Conservation (phyloP, 2,113 vertebrate genomes). For the Sturnira hondurensis region DNA sequence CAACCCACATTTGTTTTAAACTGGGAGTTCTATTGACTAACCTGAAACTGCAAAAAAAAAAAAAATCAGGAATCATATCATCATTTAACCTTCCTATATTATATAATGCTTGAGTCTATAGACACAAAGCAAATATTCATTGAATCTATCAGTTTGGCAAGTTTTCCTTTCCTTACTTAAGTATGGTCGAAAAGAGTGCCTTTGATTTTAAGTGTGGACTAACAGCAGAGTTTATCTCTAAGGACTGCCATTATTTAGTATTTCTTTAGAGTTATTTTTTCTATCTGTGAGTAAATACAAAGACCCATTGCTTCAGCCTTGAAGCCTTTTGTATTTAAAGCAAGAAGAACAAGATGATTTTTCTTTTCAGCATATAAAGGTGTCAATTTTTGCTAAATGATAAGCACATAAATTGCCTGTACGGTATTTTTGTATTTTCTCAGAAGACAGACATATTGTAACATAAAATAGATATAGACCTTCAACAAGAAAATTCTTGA, state of each 20-base stretch:
- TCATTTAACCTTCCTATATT: background rate
- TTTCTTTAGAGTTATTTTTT: background rate
- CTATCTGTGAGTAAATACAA: background rate
- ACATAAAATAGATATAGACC: background rate
- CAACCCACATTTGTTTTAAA: background rate
- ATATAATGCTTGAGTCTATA: background rate
- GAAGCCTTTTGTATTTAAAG: background rate
- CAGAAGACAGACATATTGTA: background rate
- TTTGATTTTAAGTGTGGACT: conserved; percentile 2
- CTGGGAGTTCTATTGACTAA: background rate
- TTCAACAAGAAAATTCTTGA: conserved; percentile 3
- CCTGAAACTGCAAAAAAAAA: background rate
- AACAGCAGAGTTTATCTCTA: background rate
- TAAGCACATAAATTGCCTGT: background rate
- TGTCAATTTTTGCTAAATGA: background rate
- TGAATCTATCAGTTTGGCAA: background rate
- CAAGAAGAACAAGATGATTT: background rate
- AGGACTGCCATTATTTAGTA: background rate
- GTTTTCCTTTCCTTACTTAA: background rate
- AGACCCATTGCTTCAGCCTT: background rate
- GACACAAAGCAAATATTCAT: background rate
- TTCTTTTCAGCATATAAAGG: background rate
- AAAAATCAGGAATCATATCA: background rate
- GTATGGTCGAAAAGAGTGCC: background rate
- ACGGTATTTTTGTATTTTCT: background rate